Evolutionary conservation across 2,888 invertebrate species (phyloP), one percentile per base, ranked within the genome.

Genomic region (Mesorhabditis belari): DNA sequence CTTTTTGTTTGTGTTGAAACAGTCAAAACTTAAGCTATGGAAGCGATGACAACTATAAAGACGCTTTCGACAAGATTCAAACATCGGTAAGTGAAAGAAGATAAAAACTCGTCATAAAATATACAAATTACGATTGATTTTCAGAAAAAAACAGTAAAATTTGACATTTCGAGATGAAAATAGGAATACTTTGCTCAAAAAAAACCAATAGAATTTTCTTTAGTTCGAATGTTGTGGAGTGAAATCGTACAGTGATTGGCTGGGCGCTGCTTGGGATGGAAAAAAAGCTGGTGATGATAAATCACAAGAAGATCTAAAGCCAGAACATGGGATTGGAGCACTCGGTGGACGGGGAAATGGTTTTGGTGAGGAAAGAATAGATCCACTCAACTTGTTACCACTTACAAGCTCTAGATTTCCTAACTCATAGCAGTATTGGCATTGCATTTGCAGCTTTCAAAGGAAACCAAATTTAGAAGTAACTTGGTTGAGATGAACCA

Each of bases 151-250:
- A n/a, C 12, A 1, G 23, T 61, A 50, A 49, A 17, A 6, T 26
- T 28, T 1, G 3, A n/a, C 2, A 9, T 2, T 4, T 28, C n/a
- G 17, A 5, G 17, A 25, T 19, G 17, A 21, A 55, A 17, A 3
- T 25, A 21, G 12, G 26, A 29, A 23, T 49, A 5, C 25, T 26
- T 27, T 17, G 9, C 12, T 53, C 58, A 54, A 58, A n/a, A 3
- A 24, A 23, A 23, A 4, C 19, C 17, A 4, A 57, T 51, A 6
- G 12, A 9, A 56, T 2, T 24, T 35, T 35, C 35, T 82, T 59
- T 77, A 88, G 88, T 84, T 90, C 64, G 83, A 87, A 71, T 91
- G 90, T 79, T 91, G 91, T 80, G 91, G 90, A 24, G 88, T 88
- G 3, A 86, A 86, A 70, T 86, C 86, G 52, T 88, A 89, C 3